Evolutionary conservation across 2,888 invertebrate genomes (phyloP), one percentile per base, ranked within the genome.

Genomic region (Cheilosia vulpina): DNA sequence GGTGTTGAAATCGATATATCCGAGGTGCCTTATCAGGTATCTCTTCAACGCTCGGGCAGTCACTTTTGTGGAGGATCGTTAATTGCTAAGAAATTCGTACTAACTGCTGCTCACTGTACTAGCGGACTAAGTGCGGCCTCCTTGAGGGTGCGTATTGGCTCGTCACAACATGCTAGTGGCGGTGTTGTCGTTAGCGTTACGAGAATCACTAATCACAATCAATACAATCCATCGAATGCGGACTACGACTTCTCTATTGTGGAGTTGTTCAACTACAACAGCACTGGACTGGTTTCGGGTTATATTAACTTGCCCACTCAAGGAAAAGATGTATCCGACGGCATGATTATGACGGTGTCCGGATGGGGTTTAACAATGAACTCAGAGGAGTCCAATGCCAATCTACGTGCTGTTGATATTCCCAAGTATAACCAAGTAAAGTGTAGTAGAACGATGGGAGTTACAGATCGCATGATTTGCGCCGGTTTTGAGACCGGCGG

Each of bases 41-140:
- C 93, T 0, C 83, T 93, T 38, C 90, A 91, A 65, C 89, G 89
- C 15, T 69, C 88, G n/a, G 88, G n/a, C 88, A 87, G 2, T 55
- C 93, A 93, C 79, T 90, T 90, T 69, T 93, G 93, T 69, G 93
- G 93, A n/a, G 93, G 93, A 6, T 91, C 92, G 0, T 90, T 93
- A 62, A 90, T 93, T 45, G 90, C 89, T 4, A 87, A 87, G 43
- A 89, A 88, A 4, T 90, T 89, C 65, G 91, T 93, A 3, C 82
- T 93, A 6, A 93, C 93, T 2, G 93, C 93, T 0, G 93, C 93
- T 71, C 91, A 93, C 73, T 93, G 93, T 75, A 90, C 90, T 1
- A 87, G 88, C 15, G 89, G 88, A 38, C 63, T 63, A 68, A 82
- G 55, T 72, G 78, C 78, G 38, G 24, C 62, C 11, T 24, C 43